Percentiles rank a stretch among this genome's conserved stretches.
These are phyloP conservation scores for Excalfactoria chinensis DNA, from an alignment of 2,113 vertebrate species.

Conservation along the genomic window DNA sequence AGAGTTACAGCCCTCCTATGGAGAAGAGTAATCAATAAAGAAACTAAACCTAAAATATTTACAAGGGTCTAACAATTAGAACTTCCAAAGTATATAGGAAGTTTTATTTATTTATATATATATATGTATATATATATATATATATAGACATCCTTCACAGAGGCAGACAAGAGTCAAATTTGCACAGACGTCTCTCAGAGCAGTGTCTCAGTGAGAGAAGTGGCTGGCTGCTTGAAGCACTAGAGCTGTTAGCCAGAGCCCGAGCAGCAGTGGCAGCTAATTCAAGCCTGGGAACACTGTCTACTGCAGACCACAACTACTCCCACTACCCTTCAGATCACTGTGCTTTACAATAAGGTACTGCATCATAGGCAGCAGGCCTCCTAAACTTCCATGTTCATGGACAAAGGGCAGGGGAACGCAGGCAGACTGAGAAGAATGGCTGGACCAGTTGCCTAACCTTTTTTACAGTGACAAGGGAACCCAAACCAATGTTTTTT, in stretches of 20 bases:
- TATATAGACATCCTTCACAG: background rate
- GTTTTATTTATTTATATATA: too few relatives aligned
- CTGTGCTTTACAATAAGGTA: background rate
- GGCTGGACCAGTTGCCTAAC: background rate
- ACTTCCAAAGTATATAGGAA: background rate
- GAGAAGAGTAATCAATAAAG: conserved; percentile 8
- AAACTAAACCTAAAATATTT: conserved; percentile 12
- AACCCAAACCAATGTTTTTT: background rate
- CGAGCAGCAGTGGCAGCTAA: background rate
- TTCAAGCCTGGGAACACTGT: background rate
- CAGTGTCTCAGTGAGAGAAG: background rate
- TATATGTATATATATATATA: too few relatives aligned
- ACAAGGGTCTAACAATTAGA: background rate
- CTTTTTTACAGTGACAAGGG: background rate
- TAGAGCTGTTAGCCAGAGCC: background rate
- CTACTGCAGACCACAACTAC: background rate
- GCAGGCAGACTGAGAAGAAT: accelerated
- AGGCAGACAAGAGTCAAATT: accelerated
- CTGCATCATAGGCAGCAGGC: background rate
- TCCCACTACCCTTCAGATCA: background rate
- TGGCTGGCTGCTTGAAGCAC: accelerated
- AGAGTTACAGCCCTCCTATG: background rate
- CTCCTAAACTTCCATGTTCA: background rate
- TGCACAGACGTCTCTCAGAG: background rate
- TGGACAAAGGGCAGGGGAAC: accelerated